Percentiles rank a stretch among this genome's conserved stretches.
These are phyloP conservation scores for Aplysia californica DNA, from an alignment of 1,140 invertebrate genomes.

Conservation along the genomic window DNA sequence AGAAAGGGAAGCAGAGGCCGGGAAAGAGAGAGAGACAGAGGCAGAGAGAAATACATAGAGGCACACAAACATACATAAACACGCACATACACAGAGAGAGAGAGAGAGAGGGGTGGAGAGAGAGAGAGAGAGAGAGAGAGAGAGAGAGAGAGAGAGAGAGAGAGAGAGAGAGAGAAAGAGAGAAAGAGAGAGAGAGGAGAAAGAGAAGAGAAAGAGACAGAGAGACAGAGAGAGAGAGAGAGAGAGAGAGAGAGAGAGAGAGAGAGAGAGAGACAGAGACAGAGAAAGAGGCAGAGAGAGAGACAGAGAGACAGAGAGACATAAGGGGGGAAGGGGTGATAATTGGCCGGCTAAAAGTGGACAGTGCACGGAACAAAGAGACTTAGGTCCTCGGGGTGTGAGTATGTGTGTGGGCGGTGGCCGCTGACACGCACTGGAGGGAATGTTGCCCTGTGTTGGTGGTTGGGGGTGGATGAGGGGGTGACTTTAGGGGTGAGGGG, in stretches of 20 bases:
- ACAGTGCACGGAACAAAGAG: too few relatives aligned
- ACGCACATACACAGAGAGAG: too few relatives aligned
- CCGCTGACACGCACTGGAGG: too few relatives aligned
- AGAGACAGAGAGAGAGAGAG: not conserved
- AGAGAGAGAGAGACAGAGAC: not conserved
- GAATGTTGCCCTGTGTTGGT: too few relatives aligned
- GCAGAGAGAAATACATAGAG: too few relatives aligned
- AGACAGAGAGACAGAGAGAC: not conserved
- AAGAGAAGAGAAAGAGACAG: not conserved
- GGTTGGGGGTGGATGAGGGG: too few relatives aligned
- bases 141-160: not conserved
- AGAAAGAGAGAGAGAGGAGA: not conserved
- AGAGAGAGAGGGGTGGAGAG: too few relatives aligned
- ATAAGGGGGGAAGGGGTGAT: not conserved
- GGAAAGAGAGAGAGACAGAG: slow-evolving; percentile 9
- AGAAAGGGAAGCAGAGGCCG: not conserved
- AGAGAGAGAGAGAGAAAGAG: not conserved
- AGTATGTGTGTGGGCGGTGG: too few relatives aligned
- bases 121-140: not conserved
- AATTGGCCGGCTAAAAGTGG: too few relatives aligned
- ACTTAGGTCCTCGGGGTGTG: too few relatives aligned
- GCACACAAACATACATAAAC: too few relatives aligned
- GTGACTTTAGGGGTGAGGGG: too few relatives aligned
- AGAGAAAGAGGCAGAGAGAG: not conserved
- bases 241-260: not conserved